Conservation (phyloP, 1,140 invertebrate genomes). For the Eupeodes corollae region DNA sequence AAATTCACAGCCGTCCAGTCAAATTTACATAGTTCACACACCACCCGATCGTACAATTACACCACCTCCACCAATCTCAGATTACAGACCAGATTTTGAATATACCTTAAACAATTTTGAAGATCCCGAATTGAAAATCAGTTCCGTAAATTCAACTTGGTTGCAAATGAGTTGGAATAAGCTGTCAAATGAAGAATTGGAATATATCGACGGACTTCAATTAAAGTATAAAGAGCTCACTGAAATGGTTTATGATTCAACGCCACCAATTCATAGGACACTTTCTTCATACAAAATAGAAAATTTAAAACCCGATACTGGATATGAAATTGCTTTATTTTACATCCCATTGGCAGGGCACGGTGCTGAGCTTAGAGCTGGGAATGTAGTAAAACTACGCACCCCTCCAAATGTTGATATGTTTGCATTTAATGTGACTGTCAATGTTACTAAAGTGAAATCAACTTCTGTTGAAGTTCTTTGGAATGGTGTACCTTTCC, state of each 20-base stretch:
- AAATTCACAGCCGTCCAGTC: slow-evolving; percentile 59
- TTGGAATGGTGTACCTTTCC: slow-evolving; percentile 73
- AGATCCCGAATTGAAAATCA: slow-evolving; percentile 59
- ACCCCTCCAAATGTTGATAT: slow-evolving; percentile 53
- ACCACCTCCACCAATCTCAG: slow-evolving; percentile 29
- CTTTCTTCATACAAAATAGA: slow-evolving; percentile 58
- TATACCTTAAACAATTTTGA: slow-evolving; percentile 33
- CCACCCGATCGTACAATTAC: slow-evolving; percentile 37
- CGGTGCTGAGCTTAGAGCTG: slow-evolving; percentile 56
- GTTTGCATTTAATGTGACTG: slow-evolving; percentile 66
- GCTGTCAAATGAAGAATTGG: slow-evolving; percentile 65
- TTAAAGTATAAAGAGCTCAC: slow-evolving; percentile 58
- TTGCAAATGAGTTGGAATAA: slow-evolving; percentile 69
- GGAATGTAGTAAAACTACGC: slow-evolving; percentile 52
- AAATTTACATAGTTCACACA: slow-evolving; percentile 59
- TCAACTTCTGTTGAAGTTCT: slow-evolving; percentile 61
- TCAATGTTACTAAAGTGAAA: slow-evolving; percentile 63
- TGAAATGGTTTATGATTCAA: slow-evolving; percentile 59
- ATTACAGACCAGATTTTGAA: slow-evolving; percentile 34
- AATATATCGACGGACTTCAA: slow-evolving; percentile 48
- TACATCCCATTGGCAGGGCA: slow-evolving; percentile 66
- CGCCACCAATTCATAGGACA: slow-evolving; percentile 59
- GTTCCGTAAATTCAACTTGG: slow-evolving; percentile 64
- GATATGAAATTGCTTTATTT: slow-evolving; percentile 64
- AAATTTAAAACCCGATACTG: slow-evolving; percentile 56